A percentile compares a stretch with the other conserved stretches of the same genome.
Conservation (phyloP, 2,797 vertebrate genomes). For the Mormyrus hasselquistii region DNA sequence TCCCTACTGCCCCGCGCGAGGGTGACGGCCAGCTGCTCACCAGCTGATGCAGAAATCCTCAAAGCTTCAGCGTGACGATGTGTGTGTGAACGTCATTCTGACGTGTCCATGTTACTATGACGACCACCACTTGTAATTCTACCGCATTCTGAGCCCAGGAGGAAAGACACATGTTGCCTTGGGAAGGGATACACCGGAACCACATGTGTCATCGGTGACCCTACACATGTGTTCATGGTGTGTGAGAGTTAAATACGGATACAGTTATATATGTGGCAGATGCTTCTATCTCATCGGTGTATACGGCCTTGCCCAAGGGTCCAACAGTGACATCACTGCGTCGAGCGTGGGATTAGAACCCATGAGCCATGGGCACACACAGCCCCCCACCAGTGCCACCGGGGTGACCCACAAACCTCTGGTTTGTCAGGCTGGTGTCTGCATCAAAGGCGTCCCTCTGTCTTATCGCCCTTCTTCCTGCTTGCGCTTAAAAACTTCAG, state of each 20-base stretch:
- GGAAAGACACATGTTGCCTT: background rate
- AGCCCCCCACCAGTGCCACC: background rate
- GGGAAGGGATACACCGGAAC: background rate
- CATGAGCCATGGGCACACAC: background rate
- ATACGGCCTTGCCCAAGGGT: background rate
- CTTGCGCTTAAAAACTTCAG: background rate
- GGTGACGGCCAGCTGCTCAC: background rate
- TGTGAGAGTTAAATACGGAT: background rate
- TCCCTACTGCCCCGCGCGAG: background rate
- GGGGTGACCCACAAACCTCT: background rate
- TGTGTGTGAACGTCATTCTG: background rate
- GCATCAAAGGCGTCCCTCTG: background rate
- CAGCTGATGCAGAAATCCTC: background rate
- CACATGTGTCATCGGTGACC: background rate
- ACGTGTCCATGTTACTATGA: background rate
- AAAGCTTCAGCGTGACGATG: background rate
- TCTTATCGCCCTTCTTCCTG: background rate
- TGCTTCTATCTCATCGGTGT: background rate
- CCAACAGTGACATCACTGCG: background rate
- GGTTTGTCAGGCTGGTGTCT: background rate
- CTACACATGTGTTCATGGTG: background rate
- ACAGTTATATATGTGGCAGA: background rate
- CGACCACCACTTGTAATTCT: background rate
- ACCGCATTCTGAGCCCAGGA: background rate
- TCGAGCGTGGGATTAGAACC: background rate